Percentiles rank a stretch among this genome's conserved stretches.
phyloP scores from a whole-genome alignment of 1,140 invertebrate species.

The Caerostris darwini region DNA sequence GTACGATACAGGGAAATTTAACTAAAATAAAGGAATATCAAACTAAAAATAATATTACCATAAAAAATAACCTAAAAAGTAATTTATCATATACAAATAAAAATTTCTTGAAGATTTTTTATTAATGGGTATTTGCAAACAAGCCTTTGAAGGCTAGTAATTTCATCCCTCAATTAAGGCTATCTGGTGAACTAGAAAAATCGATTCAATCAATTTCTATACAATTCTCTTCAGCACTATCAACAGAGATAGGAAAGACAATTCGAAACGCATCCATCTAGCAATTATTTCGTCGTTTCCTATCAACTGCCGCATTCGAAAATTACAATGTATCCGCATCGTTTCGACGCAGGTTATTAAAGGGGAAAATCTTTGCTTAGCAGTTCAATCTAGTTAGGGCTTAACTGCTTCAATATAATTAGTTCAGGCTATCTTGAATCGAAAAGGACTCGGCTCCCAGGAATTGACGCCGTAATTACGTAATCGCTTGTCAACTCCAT shows the following conservation, averaged over 20 bases:
- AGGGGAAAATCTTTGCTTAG: background rate
- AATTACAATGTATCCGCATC: slow-evolving; percentile 44
- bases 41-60: no score
- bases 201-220: background rate
- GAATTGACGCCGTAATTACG: slow-evolving; percentile 1
- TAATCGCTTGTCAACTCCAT: slow-evolving; percentile 29
- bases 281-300: slow-evolving; percentile 60
- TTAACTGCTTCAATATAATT: slow-evolving; percentile 48
- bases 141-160: no score
- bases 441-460: background rate
- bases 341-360: background rate
- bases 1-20: no score
- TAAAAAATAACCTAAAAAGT: no score
- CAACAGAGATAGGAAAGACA: background rate
- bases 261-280: slow-evolving; percentile 40
- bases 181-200: background rate
- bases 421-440: slow-evolving; percentile 16
- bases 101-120: no score
- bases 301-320: background rate
- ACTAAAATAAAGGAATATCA: no score
- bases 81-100: no score
- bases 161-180: background rate
- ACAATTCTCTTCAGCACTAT: background rate
- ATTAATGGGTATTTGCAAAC: no score
- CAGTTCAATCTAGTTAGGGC: slow-evolving; percentile 37